These are phyloP conservation scores for Exephanes ischioxanthus DNA, from an alignment of 2,888 invertebrate genomes.

Conservation along the genomic window DNA sequence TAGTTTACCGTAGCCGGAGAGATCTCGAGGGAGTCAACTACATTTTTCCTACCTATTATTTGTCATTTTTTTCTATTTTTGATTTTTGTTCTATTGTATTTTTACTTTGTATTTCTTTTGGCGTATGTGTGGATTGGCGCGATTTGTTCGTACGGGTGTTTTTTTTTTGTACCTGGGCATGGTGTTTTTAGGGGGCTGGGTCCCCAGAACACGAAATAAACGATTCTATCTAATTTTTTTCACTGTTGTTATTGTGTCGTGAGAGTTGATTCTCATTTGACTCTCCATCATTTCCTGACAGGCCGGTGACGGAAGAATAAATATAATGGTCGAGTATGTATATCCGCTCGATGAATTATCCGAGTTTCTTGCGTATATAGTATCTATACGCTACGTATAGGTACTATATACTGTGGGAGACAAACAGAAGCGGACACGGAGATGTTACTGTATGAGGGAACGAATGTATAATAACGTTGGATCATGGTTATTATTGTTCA, in stretches of 20 bases:
- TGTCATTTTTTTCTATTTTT: too few relatives aligned
- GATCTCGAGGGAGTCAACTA: background rate
- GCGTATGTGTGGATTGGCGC: too few relatives aligned
- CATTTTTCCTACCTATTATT: too few relatives aligned
- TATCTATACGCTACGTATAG: background rate
- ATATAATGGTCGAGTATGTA: conserved; percentile 25
- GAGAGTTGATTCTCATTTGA: background rate
- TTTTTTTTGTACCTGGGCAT: too few relatives aligned
- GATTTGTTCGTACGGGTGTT: too few relatives aligned
- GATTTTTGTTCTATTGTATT: too few relatives aligned
- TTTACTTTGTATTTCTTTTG: too few relatives aligned
- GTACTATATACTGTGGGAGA: conserved; percentile 12
- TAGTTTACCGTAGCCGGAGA: background rate
- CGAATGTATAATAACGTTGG: conserved; percentile 69
- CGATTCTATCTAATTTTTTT: too few relatives aligned
- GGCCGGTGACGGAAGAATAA: conserved; percentile 12
- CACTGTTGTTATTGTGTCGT: background rate
- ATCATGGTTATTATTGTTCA: conserved; percentile 72
- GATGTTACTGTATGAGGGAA: conserved; percentile 64
- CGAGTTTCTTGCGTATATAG: conserved; percentile 38
- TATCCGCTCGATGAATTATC: conserved; percentile 50
- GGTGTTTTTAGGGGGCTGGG: too few relatives aligned
- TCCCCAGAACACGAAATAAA: too few relatives aligned
- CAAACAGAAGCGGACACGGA: conserved; percentile 48
- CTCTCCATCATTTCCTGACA: conserved; percentile 23